A percentile compares a stretch with the other conserved stretches of the same genome.
These are phyloP conservation scores for Cyrtodaria siliqua DNA, from an alignment of 2,888 invertebrate species.

Conservation along the genomic window DNA sequence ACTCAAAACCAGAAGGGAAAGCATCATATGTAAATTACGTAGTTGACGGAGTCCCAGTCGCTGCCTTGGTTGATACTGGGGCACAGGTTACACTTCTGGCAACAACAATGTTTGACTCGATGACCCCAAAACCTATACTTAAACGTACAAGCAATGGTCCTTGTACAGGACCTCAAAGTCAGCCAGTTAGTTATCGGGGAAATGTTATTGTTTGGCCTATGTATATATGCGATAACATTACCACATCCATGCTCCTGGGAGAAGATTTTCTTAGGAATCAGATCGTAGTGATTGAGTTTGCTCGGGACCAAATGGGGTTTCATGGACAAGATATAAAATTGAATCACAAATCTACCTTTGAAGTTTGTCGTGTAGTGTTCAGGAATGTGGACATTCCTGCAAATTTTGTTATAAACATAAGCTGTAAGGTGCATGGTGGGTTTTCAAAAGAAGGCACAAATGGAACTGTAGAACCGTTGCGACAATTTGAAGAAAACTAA, in stretches of 20 bases:
- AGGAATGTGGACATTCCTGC: background rate
- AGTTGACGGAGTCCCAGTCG: background rate
- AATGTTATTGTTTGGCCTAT: too few relatives aligned
- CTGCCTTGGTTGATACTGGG: constrained; percentile 10
- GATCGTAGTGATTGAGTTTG: constrained; percentile 12
- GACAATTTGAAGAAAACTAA: constrained; percentile 12
- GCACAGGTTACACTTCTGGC: constrained; percentile 11
- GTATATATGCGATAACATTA: constrained; percentile 10
- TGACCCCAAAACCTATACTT: too few relatives aligned
- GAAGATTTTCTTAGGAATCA: constrained; percentile 15
- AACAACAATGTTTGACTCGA: background rate
- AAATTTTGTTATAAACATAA: constrained; percentile 1
- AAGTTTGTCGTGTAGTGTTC: constrained; percentile 1
- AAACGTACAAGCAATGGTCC: too few relatives aligned
- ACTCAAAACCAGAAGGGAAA: too few relatives aligned
- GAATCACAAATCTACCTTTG: constrained; percentile 6
- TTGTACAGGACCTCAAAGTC: too few relatives aligned
- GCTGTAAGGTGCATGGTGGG: background rate
- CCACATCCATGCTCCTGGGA: constrained; percentile 9
- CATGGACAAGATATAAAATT: constrained; percentile 1
- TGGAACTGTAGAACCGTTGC: constrained; percentile 6
- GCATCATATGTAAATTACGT: background rate
- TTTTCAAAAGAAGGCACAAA: constrained; percentile 2
- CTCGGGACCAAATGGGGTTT: constrained; percentile 1
- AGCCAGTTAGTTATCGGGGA: too few relatives aligned